These are phyloP conservation scores for Seira musarum DNA, from an alignment of 2,888 invertebrate species.

Conservation along the genomic window DNA sequence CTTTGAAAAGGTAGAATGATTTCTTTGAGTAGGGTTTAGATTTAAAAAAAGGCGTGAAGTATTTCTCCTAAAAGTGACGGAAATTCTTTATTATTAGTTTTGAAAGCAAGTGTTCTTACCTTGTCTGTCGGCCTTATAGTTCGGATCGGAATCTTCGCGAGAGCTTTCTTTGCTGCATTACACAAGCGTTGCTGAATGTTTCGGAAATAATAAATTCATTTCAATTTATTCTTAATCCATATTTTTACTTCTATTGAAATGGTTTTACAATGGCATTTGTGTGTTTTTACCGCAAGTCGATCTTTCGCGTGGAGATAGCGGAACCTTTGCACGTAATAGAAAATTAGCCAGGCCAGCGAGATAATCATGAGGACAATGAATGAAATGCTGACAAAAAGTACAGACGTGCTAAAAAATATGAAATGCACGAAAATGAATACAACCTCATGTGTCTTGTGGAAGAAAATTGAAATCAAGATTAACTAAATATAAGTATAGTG, in stretches of 20 bases:
- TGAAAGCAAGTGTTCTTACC: conserved; percentile 75
- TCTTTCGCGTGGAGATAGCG: conserved; percentile 96
- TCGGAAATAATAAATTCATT: conserved; percentile 12
- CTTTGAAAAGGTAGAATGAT: no score
- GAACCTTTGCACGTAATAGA: conserved; percentile 96
- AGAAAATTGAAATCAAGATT: no score
- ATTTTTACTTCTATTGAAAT: no score
- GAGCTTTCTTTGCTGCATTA: conserved; percentile 93
- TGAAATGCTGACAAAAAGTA: conserved; percentile 94
- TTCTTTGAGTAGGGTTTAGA: no score
- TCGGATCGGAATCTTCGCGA: conserved; percentile 93
- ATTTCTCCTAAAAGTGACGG: no score
- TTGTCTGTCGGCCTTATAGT: conserved; percentile 89
- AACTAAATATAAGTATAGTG: not conserved
- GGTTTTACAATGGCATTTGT: no score
- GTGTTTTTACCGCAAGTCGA: conserved; percentile 87
- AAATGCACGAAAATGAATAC: not conserved
- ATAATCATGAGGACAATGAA: conserved; percentile 97
- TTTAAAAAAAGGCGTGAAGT: no score
- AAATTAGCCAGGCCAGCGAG: conserved; percentile 94
- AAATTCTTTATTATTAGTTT: no score
- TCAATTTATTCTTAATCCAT: not conserved
- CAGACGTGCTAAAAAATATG: conserved; percentile 79
- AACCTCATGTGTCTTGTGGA: not conserved
- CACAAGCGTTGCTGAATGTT: conserved; percentile 86